Percentiles rank a stretch among this genome's conserved stretches.
Evolutionary conservation across 2,113 vertebrate genomes (phyloP).

Genomic region (Ascaphus truei): DNA sequence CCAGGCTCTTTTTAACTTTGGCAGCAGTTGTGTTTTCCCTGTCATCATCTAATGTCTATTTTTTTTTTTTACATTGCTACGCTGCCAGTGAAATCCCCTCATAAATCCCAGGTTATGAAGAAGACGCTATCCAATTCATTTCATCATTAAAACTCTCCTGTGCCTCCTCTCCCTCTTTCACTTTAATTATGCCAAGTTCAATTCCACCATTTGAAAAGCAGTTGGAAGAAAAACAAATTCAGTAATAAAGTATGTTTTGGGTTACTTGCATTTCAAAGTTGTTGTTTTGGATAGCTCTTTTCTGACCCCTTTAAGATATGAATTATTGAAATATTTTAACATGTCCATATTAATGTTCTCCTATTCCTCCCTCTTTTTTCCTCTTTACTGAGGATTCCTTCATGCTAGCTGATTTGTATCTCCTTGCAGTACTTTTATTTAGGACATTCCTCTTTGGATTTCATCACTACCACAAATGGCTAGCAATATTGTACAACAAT

Average conservation of each 20-base stretch:
- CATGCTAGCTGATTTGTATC: too few species aligned
- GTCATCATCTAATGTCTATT: constrained; percentile 77
- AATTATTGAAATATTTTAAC: too few species aligned
- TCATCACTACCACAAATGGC: too few species aligned
- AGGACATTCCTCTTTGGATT: too few species aligned
- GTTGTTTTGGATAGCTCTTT: not conserved
- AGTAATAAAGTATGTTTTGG: constrained; percentile 46
- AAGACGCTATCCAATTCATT: constrained; percentile 57
- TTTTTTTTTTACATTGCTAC: constrained; percentile 65
- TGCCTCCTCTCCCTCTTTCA: constrained; percentile 50
- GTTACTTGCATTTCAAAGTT: constrained; percentile 30
- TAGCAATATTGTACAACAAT: too few species aligned
- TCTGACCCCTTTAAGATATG: not conserved
- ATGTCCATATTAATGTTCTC: too few species aligned
- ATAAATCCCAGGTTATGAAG: constrained; percentile 66
- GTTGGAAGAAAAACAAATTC: constrained; percentile 46
- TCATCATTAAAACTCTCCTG: constrained; percentile 60
- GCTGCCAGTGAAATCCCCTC: constrained; percentile 67
- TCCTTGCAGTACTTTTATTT: too few species aligned
- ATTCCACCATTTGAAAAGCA: constrained; percentile 55
- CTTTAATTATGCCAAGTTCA: constrained; percentile 23
- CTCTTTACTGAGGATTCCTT: too few species aligned
- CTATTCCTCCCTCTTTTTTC: too few species aligned
- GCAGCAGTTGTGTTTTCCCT: constrained; percentile 68
- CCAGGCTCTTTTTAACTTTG: constrained; percentile 70